These are phyloP conservation scores for Pampusana beccarii DNA, from an alignment of 2,113 vertebrate species.

Conservation along the genomic window DNA sequence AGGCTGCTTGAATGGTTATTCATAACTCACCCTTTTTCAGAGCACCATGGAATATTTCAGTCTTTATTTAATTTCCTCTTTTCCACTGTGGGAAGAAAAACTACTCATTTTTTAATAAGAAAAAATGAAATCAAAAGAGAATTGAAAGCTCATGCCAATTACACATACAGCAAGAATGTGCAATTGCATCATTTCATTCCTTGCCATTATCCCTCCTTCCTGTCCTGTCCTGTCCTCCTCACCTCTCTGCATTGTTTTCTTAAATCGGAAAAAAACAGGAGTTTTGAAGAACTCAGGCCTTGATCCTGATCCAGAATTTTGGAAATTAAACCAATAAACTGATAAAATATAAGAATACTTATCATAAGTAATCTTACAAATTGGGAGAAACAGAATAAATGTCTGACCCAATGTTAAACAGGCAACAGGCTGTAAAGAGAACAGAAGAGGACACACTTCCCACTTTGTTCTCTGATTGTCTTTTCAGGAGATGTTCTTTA, in stretches of 20 bases:
- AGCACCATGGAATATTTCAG: not conserved
- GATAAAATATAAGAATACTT: not conserved
- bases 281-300: not conserved
- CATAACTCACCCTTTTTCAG: not conserved
- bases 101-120: not conserved
- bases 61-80: not conserved
- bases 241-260: not conserved
- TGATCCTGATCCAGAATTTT: not conserved
- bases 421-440: not conserved
- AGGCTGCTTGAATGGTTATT: not conserved
- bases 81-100: not conserved
- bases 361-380: not conserved
- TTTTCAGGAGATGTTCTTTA: not conserved
- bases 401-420: not conserved
- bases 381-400: not conserved
- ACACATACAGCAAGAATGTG: not conserved
- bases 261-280: not conserved
- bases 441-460: not conserved
- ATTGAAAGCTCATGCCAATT: not conserved
- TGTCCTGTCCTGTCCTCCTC: not conserved
- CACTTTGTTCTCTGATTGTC: rapidly evolving
- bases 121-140: not conserved
- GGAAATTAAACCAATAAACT: not conserved
- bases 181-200: not conserved
- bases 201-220: not conserved